phyloP scores from a whole-genome alignment of 2,888 invertebrate species.

The Melolontha melolontha region DNA sequence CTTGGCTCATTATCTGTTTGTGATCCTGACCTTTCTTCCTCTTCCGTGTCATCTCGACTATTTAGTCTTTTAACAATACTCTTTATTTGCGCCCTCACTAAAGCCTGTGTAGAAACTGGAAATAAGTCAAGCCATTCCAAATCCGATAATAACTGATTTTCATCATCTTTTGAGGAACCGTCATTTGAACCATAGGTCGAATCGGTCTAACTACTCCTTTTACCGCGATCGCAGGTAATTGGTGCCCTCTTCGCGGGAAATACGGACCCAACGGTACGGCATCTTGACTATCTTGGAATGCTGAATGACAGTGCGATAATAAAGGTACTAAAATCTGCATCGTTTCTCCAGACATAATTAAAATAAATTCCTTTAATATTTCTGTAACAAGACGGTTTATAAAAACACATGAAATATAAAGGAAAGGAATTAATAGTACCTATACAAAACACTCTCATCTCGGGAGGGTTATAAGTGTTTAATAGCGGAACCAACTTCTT shows the following conservation, averaged over 20 bases:
- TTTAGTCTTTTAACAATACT: too few relatives aligned
- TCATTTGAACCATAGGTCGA: conserved; percentile 87
- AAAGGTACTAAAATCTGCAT: conserved; percentile 87
- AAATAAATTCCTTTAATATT: conserved; percentile 81
- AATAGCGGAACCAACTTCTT: conserved; percentile 87
- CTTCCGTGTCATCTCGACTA: too few relatives aligned
- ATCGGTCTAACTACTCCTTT: conserved; percentile 78
- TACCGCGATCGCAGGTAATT: conserved; percentile 68
- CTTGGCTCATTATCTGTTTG: too few relatives aligned
- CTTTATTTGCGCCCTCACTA: too few relatives aligned
- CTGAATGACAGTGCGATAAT: conserved; percentile 85
- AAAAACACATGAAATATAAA: conserved; percentile 44
- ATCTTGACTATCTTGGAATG: conserved; percentile 80
- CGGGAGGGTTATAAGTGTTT: conserved; percentile 89
- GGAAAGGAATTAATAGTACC: conserved; percentile 66
- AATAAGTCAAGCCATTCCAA: too few relatives aligned
- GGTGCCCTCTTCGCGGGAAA: conserved; percentile 78
- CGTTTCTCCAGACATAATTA: conserved; percentile 82
- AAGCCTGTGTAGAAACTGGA: too few relatives aligned
- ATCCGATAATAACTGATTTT: too few relatives aligned
- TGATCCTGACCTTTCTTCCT: too few relatives aligned
- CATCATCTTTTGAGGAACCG: conserved; percentile 82
- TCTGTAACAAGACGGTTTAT: conserved; percentile 64
- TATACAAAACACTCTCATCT: conserved; percentile 83
- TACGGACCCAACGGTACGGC: conserved; percentile 81